phyloP scores from a whole-genome alignment of 2,797 vertebrate genomes.

The Oreochromis grahami region DNA sequence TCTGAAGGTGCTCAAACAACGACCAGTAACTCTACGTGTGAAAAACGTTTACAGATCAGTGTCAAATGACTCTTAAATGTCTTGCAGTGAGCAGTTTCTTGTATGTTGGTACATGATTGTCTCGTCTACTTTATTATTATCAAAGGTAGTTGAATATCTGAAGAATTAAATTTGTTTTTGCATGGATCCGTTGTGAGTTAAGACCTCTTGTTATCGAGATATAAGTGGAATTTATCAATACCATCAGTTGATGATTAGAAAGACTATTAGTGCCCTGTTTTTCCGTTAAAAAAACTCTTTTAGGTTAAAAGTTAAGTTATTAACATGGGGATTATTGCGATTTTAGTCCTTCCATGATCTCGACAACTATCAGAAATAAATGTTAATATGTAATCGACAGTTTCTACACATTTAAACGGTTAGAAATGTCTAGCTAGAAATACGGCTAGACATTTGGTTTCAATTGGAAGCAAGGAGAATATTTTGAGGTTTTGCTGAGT shows the following conservation, averaged over 20 bases:
- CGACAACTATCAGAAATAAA: background rate
- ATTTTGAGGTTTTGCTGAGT: background rate
- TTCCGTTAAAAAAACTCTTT: background rate
- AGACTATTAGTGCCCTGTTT: background rate
- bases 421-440: background rate
- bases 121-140: slow-evolving; percentile 27
- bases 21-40: background rate
- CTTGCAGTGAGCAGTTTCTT: slow-evolving; percentile 29
- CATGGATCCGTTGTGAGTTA: slow-evolving; percentile 39
- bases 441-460: background rate
- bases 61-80: slow-evolving; percentile 24
- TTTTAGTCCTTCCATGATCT: background rate
- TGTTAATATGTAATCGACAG: background rate
- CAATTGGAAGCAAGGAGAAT: background rate
- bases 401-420: background rate
- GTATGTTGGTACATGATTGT: slow-evolving; percentile 55
- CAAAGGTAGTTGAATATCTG: slow-evolving; percentile 31
- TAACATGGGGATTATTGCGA: background rate
- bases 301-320: background rate
- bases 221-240: background rate
- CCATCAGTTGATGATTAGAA: background rate
- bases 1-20: slow-evolving; percentile 4
- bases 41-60: background rate
- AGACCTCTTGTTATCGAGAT: background rate
- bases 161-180: slow-evolving; percentile 57